These are phyloP conservation scores for Clamator glandarius DNA, from an alignment of 2,797 vertebrate species.

Conservation along the genomic window DNA sequence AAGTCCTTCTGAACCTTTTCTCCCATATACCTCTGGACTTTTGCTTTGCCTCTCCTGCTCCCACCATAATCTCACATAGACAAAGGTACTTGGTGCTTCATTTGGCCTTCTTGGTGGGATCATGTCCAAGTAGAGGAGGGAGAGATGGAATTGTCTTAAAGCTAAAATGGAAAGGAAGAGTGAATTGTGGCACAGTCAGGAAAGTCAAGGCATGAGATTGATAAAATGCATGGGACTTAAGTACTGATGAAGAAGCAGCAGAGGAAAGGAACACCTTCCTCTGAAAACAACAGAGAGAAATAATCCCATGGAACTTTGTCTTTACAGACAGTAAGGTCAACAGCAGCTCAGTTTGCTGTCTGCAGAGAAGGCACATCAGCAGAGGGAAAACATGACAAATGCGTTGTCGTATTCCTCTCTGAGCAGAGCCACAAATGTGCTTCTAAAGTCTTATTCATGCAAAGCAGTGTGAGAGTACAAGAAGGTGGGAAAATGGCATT, in stretches of 20 bases:
- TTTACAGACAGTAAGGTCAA: neutral
- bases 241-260: neutral
- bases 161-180: neutral
- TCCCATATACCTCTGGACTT: neutral
- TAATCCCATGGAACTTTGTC: neutral
- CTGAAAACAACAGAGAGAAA: neutral
- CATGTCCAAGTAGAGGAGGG: neutral
- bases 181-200: neutral
- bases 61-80: rapidly evolving
- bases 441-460: neutral
- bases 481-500: neutral
- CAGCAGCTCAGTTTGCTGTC: neutral
- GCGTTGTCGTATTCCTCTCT: neutral
- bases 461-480: neutral
- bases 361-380: neutral
- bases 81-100: neutral
- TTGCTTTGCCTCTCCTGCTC: neutral
- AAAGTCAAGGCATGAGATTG: neutral
- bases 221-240: neutral
- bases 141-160: neutral
- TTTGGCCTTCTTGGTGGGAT: rapidly evolving
- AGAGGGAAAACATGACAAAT: neutral
- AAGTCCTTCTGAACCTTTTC: neutral
- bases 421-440: neutral
- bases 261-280: neutral